phyloP scores from a whole-genome alignment of 2,113 vertebrate species.

The Polypterus senegalus region DNA sequence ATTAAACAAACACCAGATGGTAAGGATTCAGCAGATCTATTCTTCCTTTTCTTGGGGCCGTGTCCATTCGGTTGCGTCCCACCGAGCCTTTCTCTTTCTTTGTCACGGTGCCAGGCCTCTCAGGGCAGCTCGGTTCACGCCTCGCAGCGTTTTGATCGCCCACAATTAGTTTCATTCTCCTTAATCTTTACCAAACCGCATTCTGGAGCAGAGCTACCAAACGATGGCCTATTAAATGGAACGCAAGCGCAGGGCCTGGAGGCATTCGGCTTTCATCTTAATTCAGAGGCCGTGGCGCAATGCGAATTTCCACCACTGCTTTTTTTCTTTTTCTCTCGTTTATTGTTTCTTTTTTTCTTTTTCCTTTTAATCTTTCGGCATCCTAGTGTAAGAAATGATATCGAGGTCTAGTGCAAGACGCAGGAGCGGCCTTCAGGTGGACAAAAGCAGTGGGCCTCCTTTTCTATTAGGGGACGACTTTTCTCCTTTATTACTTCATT shows the following conservation, averaged over 20 bases:
- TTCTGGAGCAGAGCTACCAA: slow-evolving; percentile 39
- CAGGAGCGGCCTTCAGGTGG: too few species aligned
- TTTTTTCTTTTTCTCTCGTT: too few species aligned
- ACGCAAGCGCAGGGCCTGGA: slow-evolving; percentile 33
- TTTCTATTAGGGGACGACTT: too few species aligned
- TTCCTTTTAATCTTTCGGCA: too few species aligned
- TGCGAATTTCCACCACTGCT: too few species aligned
- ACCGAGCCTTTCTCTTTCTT: slow-evolving; percentile 68
- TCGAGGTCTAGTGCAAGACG: too few species aligned
- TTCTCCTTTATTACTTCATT: too few species aligned
- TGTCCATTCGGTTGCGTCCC: slow-evolving; percentile 70
- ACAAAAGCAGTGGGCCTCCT: too few species aligned
- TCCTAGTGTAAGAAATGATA: too few species aligned
- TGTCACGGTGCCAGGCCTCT: slow-evolving; percentile 61
- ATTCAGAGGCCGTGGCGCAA: too few species aligned
- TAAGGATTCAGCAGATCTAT: slow-evolving; percentile 68
- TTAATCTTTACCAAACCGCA: slow-evolving; percentile 61
- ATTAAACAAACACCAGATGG: slow-evolving; percentile 90
- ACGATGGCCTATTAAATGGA: slow-evolving; percentile 36
- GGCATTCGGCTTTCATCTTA: too few species aligned
- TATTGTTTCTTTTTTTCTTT: too few species aligned
- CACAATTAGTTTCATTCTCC: slow-evolving; percentile 72
- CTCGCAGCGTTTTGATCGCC: slow-evolving; percentile 65
- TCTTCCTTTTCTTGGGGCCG: slow-evolving; percentile 61
- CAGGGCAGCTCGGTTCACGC: slow-evolving; percentile 68